Conservation (phyloP, 1,140 invertebrate genomes). For the Hermetia illucens region DNA sequence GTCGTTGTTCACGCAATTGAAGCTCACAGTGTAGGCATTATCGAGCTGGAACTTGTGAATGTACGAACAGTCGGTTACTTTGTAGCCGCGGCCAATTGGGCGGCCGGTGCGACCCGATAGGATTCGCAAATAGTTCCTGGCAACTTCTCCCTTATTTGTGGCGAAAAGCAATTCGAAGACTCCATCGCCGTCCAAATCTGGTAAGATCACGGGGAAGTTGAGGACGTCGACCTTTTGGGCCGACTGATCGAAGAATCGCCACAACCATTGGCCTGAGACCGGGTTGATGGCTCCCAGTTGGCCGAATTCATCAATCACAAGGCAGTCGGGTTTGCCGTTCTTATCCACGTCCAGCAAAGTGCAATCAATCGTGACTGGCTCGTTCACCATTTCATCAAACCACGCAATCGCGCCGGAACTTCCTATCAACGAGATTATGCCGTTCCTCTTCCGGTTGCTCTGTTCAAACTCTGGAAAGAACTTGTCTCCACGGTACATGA, state of each 20-base stretch:
- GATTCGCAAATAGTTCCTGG: slow-evolving; percentile 43
- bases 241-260: slow-evolving; percentile 42
- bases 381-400: slow-evolving; percentile 43
- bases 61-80: slow-evolving; percentile 34
- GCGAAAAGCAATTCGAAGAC: slow-evolving; percentile 48
- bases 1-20: slow-evolving; percentile 35
- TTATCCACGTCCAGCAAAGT: slow-evolving; percentile 49
- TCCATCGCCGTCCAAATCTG: slow-evolving; percentile 54
- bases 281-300: slow-evolving; percentile 52
- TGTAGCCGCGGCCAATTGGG: slow-evolving; percentile 35
- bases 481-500: slow-evolving; percentile 49
- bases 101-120: slow-evolving; percentile 38
- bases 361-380: slow-evolving; percentile 54
- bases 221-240: slow-evolving; percentile 35
- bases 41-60: slow-evolving; percentile 30
- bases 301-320: slow-evolving; percentile 52
- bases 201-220: slow-evolving; percentile 52
- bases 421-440: slow-evolving; percentile 44
- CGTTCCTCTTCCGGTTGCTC: slow-evolving; percentile 35
- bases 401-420: slow-evolving; percentile 45
- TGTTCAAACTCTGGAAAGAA: slow-evolving; percentile 37
- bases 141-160: slow-evolving; percentile 33
- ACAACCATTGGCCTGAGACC: slow-evolving; percentile 40
- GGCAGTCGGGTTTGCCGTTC: slow-evolving; percentile 54
- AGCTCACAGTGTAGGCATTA: slow-evolving; percentile 19